Evolutionary conservation across 2,888 invertebrate genomes (phyloP), one percentile per base, ranked within the genome.

Genomic region (Pseudococcus longispinus): DNA sequence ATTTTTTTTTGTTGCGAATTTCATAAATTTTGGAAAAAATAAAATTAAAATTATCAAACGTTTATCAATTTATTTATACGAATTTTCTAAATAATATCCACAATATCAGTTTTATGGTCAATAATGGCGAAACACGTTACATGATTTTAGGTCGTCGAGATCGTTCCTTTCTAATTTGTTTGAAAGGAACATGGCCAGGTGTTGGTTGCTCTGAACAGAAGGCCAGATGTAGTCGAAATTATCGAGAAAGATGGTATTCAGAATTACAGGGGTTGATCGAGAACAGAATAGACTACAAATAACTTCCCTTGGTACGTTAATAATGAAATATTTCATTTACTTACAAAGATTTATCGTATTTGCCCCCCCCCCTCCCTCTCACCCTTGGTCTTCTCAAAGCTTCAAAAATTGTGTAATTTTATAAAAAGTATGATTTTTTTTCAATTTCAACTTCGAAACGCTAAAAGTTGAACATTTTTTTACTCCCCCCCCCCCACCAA

Each of bases 21-120:
- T 80, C 20, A 0, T 29, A 80, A 80, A 26, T 32, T 70, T 18
- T 20, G 29, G 29, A 29, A 29, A 70, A 60, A 23, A n/a, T 55
- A 55, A 60, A 60, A 20, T 60, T 23, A 74, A n/a, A 80, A 20
- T 42, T 20, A n/a, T 20, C 11, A 8, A n/a, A 20, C 77, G 77
- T 80, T 80, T 80, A 80, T 80, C 77, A 80, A 80, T 80, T 80
- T 20, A 80, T 20, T 80, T 77, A 13, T 77, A 37, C 77, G 29
- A 26, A 20, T 80, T 37, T 80, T 80, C 26, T 74, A 18, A 51
- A 51, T 46, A 46, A 55, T 15, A 32, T 77, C 9, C 29, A 70
- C 18, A 32, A 4, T n/a, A n/a, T 51, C 44, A 15, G 15, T 0
- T 32, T 74, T 74, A 32, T 13, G 6, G 29, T 8, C 5, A 74